These are phyloP conservation scores for Vulpes ferrilata DNA, from an alignment of 2,113 vertebrate genomes.

Conservation along the genomic window DNA sequence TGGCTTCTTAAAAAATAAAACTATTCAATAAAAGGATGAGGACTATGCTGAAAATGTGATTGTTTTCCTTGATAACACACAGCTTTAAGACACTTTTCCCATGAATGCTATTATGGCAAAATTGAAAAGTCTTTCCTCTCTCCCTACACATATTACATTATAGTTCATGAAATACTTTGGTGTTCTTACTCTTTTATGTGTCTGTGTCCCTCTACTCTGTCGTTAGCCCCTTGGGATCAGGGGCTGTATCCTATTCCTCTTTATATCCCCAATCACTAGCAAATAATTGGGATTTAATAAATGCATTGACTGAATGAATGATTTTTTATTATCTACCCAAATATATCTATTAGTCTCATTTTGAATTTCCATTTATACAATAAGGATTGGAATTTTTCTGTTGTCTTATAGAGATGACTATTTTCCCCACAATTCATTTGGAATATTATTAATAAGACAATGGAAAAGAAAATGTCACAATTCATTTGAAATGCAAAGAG, in stretches of 20 bases:
- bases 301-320: constrained; percentile 11
- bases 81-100: background rate
- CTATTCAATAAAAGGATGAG: background rate
- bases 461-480: constrained; percentile 62
- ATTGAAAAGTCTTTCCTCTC: background rate
- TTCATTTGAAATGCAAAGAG: constrained; percentile 70
- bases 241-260: background rate
- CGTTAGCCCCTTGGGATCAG: background rate
- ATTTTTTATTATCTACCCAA: constrained; percentile 52
- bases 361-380: constrained; percentile 46
- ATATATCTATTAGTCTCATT: constrained; percentile 29
- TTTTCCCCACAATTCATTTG: constrained; percentile 59
- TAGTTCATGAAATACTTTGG: background rate
- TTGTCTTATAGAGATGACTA: constrained; percentile 58
- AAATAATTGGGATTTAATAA: constrained; percentile 38
- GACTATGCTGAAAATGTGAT: background rate
- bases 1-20: constrained; percentile 24
- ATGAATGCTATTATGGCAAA: background rate
- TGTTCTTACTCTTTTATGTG: background rate
- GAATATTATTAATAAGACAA: constrained; percentile 71
- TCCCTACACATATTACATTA: background rate
- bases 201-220: background rate
- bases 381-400: constrained; percentile 49
- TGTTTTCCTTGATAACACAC: constrained; percentile 26
- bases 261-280: background rate